Conservation (phyloP, 2,113 vertebrate genomes). For the Octodon degus region DNA sequence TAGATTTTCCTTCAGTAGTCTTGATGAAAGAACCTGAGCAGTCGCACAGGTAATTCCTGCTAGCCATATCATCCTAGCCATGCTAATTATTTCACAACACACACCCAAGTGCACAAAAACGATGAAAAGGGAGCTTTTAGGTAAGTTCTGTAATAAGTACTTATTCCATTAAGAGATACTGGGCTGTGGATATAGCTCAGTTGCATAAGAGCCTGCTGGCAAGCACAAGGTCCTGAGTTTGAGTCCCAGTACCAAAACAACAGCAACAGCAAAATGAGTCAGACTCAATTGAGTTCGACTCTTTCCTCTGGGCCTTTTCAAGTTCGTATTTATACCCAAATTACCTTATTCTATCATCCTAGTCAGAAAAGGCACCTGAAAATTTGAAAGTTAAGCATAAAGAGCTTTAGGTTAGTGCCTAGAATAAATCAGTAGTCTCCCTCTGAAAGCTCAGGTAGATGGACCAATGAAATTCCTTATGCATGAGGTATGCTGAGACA, state of each 20-base stretch:
- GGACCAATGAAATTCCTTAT: neutral
- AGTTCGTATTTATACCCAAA: neutral
- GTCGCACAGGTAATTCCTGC: neutral
- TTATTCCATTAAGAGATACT: neutral
- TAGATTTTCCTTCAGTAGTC: neutral
- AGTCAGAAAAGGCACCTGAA: neutral
- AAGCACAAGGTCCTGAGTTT: too few relatives aligned
- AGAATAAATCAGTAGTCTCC: neutral
- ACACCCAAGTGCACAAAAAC: neutral
- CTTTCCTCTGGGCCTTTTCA: neutral
- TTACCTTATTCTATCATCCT: neutral
- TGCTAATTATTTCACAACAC: neutral
- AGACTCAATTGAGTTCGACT: neutral
- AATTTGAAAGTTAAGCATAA: neutral
- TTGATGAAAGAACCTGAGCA: neutral
- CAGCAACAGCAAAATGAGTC: too few relatives aligned
- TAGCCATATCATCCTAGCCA: neutral
- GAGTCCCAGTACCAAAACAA: too few relatives aligned
- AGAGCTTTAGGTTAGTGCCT: neutral
- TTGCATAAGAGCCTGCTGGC: too few relatives aligned
- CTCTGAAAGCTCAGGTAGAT: neutral
- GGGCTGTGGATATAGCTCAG: too few relatives aligned
- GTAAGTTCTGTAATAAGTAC: neutral
- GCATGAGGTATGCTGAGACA: neutral
- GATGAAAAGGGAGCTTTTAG: neutral